Evolutionary conservation across 1,140 invertebrate species (phyloP), one percentile per base, ranked within the genome.

Genomic region (Protaetia brevitarsis): DNA sequence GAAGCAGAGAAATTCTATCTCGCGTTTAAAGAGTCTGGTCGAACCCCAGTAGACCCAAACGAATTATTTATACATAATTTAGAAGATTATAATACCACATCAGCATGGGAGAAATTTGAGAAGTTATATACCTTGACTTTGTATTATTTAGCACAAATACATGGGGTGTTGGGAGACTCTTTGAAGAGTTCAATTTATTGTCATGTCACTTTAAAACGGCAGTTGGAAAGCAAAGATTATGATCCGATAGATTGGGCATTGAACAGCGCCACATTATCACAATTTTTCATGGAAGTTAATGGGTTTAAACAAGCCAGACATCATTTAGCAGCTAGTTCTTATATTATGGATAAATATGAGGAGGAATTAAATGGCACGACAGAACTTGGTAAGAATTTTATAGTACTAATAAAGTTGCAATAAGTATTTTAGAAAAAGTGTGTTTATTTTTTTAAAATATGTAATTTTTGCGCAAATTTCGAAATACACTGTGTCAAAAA

Each of bases 101-200:
- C 66, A 8, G 79, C 80, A 59, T 77, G 80, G 34, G 77, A 81
- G 75, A 79, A 83, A 68, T 82, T 96, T 56, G 94, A 96, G 73
- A 89, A 88, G 75, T 77, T 87, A 2, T 85, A 94, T 72, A 96
- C 93, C 0, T 80, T 93, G 2, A 95, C 93, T 1, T 78, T 94
- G 0, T 96, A 92, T 76, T 96, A 94, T 76, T 79, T 96, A 62
- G 95, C 94, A 13, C 94, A 97, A 80, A 87, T 94, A 4, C 91
- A 89, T 80, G 88, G 87, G 0, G 84, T 86, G 56, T 70, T 92
- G 23, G 89, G 89, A 13, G 86, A 94, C 68, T 84, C 68, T 84
- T 80, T 88, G 7, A 89, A 88, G 72, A 90, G 93, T 5, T 91
- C 93, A 2, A 79, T 87, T 34, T 96, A 93, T n/a, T 96, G 92